Percentiles rank a stretch among this genome's conserved stretches.
Evolutionary conservation across 2,888 invertebrate species (phyloP).

Genomic region (Dicyrtoma fusca): DNA sequence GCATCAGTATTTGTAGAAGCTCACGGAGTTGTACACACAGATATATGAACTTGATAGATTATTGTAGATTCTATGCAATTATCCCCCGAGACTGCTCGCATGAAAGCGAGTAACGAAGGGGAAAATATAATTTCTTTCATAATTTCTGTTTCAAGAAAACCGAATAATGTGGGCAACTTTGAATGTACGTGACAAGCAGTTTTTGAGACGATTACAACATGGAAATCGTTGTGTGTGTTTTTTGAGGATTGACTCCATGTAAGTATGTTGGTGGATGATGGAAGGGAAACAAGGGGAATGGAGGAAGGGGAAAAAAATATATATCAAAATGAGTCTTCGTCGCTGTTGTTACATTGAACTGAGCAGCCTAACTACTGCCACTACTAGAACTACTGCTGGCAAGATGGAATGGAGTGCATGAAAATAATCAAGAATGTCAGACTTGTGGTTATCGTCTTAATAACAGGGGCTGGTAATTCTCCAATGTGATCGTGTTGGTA

Average conservation of each 20-base stretch:
- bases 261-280: not conserved
- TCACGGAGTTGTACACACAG: slow-evolving; percentile 2
- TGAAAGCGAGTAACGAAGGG: slow-evolving; percentile 18
- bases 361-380: slow-evolving; percentile 8
- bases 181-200: slow-evolving; percentile 44
- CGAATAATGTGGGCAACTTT: slow-evolving; percentile 32
- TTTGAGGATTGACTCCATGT: slow-evolving; percentile 13
- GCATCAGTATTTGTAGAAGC: not conserved
- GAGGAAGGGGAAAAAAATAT: not conserved
- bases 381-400: too few species aligned
- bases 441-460: slow-evolving; percentile 53
- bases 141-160: slow-evolving; percentile 44
- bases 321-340: slow-evolving; percentile 29
- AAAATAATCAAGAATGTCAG: slow-evolving; percentile 50
- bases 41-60: slow-evolving; percentile 20
- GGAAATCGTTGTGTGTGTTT: slow-evolving; percentile 17
- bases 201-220: slow-evolving; percentile 38
- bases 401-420: slow-evolving; percentile 45
- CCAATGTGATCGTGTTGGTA: slow-evolving; percentile 43
- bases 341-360: slow-evolving; percentile 6
- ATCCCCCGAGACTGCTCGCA: not conserved
- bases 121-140: slow-evolving; percentile 40
- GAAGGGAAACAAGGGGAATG: not conserved
- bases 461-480: slow-evolving; percentile 50
- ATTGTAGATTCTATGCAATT: slow-evolving; percentile 9